A percentile compares a stretch with the other conserved stretches of the same genome.
phyloP scores from a whole-genome alignment of 2,113 vertebrate genomes.

The Chascanopsetta lugubris region DNA sequence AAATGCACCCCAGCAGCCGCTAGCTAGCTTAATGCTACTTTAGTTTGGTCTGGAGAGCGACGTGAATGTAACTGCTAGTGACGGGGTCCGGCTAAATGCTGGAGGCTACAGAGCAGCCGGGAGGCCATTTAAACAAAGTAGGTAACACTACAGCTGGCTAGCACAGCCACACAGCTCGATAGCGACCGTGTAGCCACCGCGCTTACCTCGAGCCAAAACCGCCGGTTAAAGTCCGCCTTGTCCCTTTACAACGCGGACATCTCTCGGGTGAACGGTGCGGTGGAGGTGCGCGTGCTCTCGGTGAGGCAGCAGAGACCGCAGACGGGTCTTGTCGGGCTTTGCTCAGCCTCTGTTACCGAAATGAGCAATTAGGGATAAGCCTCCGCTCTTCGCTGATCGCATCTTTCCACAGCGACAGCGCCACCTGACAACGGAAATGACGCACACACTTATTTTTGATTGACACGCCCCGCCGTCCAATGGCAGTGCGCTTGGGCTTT shows the following conservation, averaged over 20 bases:
- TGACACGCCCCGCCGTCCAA: constrained; percentile 72
- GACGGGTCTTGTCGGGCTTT: constrained; percentile 47
- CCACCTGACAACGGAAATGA: constrained; percentile 89
- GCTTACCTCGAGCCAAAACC: constrained; percentile 83
- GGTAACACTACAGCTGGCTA: constrained; percentile 70
- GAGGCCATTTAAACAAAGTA: constrained; percentile 83
- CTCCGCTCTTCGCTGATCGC: constrained; percentile 82
- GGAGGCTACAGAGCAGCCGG: constrained; percentile 49
- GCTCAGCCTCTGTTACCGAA: constrained; percentile 75
- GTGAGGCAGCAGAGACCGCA: constrained; percentile 42
- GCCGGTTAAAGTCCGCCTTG: constrained; percentile 74
- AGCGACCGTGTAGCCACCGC: constrained; percentile 54
- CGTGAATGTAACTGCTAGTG: constrained; percentile 1
- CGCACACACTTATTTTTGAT: constrained; percentile 78
- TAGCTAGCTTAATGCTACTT: constrained; percentile 8
- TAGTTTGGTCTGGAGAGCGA: neutral
- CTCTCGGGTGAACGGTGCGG: constrained; percentile 51
- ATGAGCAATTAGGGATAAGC: constrained; percentile 81
- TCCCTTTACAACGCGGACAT: constrained; percentile 75
- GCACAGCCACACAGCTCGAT: constrained; percentile 50
- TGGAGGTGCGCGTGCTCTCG: constrained; percentile 43
- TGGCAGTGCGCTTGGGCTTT: neutral
- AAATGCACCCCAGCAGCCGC: constrained; percentile 40
- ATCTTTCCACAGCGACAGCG: constrained; percentile 87
- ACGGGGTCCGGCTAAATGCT: constrained; percentile 10